phyloP scores from a whole-genome alignment of 2,888 invertebrate species.

The Trissonchulus latispiculum region DNA sequence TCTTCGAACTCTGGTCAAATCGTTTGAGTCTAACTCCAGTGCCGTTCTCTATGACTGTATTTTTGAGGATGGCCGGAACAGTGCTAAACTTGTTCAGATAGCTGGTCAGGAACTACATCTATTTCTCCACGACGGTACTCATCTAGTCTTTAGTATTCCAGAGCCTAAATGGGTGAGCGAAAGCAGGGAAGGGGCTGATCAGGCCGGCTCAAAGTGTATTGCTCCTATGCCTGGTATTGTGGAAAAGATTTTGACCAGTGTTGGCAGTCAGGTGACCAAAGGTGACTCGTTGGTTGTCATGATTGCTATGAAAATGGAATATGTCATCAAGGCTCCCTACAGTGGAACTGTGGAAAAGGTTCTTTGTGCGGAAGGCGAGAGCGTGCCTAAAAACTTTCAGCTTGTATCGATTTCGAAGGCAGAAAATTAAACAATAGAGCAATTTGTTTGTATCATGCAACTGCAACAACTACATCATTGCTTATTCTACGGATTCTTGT shows the following conservation, averaged over 20 bases:
- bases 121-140: slow-evolving; percentile 52
- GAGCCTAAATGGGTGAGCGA: slow-evolving; percentile 41
- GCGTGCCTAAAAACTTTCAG: slow-evolving; percentile 59
- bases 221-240: slow-evolving; percentile 95
- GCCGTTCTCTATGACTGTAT: not conserved
- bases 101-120: slow-evolving; percentile 1
- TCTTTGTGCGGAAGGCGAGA: slow-evolving; percentile 64
- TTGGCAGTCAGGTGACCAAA: slow-evolving; percentile 67
- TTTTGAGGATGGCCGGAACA: not conserved
- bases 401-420: slow-evolving; percentile 30
- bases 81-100: not conserved
- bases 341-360: slow-evolving; percentile 66
- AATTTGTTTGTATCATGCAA: no score
- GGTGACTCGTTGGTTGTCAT: slow-evolving; percentile 85
- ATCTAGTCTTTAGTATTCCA: slow-evolving; percentile 55
- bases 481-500: no score
- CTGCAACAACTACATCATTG: no score
- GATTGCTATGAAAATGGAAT: slow-evolving; percentile 99
- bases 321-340: slow-evolving; percentile 72
- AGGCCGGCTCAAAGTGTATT: slow-evolving; percentile 54
- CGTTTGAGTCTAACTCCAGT: not conserved
- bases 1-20: not conserved
- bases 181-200: slow-evolving; percentile 32
- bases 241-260: slow-evolving; percentile 72
- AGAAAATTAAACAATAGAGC: no score